Percentiles rank a stretch among this genome's conserved stretches.
These are phyloP conservation scores for Drosophila takahashii DNA, from an alignment of 1,140 invertebrate species.

Conservation along the genomic window DNA sequence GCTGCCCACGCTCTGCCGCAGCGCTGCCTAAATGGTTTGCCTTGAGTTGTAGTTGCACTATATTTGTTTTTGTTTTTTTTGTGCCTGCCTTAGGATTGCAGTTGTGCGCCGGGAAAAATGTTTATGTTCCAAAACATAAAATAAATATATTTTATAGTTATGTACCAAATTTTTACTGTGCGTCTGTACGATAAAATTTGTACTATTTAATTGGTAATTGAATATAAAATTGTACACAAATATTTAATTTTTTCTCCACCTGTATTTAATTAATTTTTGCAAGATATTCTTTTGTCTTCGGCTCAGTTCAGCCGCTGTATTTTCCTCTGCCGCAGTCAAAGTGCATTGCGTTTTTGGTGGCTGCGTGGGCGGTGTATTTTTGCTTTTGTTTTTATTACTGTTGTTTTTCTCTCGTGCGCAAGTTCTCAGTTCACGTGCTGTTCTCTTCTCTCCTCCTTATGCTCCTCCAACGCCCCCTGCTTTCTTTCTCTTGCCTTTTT, in stretches of 20 bases:
- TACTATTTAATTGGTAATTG: no score
- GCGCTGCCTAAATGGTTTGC: slow-evolving; percentile 51
- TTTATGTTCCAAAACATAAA: no score
- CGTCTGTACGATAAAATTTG: no score
- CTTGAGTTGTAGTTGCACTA: slow-evolving; percentile 67
- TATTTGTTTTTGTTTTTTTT: slow-evolving; percentile 62
- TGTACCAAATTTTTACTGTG: no score
- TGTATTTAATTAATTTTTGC: neutral
- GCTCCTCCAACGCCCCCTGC: neutral
- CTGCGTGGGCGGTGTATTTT: slow-evolving; percentile 52
- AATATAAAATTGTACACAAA: no score
- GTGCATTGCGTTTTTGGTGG: slow-evolving; percentile 67
- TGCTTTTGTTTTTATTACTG: slow-evolving; percentile 44
- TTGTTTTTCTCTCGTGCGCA: slow-evolving; percentile 66
- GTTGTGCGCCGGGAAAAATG: slow-evolving; percentile 35
- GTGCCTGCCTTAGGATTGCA: slow-evolving; percentile 62
- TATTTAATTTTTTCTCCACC: neutral
- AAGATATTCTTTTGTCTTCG: slow-evolving; percentile 40
- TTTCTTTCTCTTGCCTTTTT: slow-evolving; percentile 6
- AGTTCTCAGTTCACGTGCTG: slow-evolving; percentile 54
- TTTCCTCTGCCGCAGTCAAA: slow-evolving; percentile 46
- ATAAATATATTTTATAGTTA: no score
- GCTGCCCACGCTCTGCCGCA: slow-evolving; percentile 26
- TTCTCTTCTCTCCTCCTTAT: slow-evolving; percentile 3
- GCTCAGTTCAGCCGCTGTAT: neutral